Conservation (phyloP, 1,140 invertebrate genomes). For the Drosophila equinoxialis region DNA sequence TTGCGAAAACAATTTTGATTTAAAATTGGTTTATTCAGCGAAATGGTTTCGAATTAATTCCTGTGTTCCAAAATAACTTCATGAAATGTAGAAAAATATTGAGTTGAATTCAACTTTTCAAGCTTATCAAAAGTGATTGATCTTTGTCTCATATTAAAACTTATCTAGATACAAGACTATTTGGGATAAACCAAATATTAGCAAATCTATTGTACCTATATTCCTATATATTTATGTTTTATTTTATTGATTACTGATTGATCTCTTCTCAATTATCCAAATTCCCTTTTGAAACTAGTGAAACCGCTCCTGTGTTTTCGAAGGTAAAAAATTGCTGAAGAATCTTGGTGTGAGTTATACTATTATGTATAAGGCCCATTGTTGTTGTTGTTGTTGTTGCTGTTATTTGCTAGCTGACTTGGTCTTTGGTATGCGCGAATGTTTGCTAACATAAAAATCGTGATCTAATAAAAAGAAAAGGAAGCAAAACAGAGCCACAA, state of each 20-base stretch:
- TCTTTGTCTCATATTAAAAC: no score
- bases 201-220: no score
- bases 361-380: slow-evolving; percentile 62
- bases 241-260: not conserved
- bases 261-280: not conserved
- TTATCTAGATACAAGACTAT: no score
- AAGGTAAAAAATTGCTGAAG: slow-evolving; percentile 55
- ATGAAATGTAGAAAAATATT: no score
- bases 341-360: slow-evolving; percentile 65
- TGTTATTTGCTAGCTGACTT: slow-evolving; percentile 36
- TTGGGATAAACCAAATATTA: no score
- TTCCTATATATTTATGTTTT: no score
- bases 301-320: slow-evolving; percentile 49
- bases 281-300: not conserved
- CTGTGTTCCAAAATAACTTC: no score
- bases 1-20: no score
- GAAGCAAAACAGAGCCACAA: slow-evolving; percentile 41
- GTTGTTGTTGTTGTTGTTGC: slow-evolving; percentile 39
- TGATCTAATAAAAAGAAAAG: slow-evolving; percentile 69
- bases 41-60: no score
- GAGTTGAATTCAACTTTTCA: no score
- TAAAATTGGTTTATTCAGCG: no score
- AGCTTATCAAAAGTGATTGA: no score
- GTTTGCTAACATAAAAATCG: slow-evolving; percentile 77
- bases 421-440: slow-evolving; percentile 69